Evolutionary conservation across 2,113 vertebrate species (phyloP), one percentile per base, ranked within the genome.

Genomic region (Oncorhynchus gorbuscha): DNA sequence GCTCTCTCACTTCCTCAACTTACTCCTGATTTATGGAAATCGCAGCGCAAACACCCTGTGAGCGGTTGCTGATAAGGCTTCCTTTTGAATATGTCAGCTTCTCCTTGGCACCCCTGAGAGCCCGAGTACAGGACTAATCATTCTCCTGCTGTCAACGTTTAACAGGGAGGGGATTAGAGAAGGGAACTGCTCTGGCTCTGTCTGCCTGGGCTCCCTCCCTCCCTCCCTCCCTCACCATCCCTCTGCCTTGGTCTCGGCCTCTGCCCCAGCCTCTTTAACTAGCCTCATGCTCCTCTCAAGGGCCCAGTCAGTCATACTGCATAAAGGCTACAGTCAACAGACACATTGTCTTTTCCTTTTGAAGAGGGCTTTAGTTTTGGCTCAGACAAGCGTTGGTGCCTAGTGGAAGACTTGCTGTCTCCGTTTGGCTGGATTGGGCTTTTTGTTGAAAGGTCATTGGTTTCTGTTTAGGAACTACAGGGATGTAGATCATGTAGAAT

Each of bases 61-160:
- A 45, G 69, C 12, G n/a, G 39, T 20, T 45, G 68, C 69, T 48
- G 69, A 70, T 70, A 70, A 70, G 69, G 22, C 69, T 24, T 1
- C 35, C 8, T 48, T 70, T 24, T 70, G 69, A 35, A 70, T 70
- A 70, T 70, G 69, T 70, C 69, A 70, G 69, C 69, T 70, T 70
- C 69, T 70, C n/a, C 69, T 49, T 24, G 69, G 7, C 69, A 70
- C 69, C 69, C 22, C 39, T 24, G 69, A 70, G 69, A 70, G 69
- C 39, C 26, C 1, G 69, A 24, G n/a, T 49, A 22, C 69, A 70
- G 39, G 35, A 24, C 69, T 70, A 24, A 70, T 70, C 35, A 48
- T 70, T 70, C 45, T 70, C 69, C 69, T 49, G 39, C 69, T 70
- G 12, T 13, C 20, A 28, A 22, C 39, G 45, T 70, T 70, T 70